Evolutionary conservation across 2,888 invertebrate species (phyloP).

Genomic region (Leptura quadrifasciata): DNA sequence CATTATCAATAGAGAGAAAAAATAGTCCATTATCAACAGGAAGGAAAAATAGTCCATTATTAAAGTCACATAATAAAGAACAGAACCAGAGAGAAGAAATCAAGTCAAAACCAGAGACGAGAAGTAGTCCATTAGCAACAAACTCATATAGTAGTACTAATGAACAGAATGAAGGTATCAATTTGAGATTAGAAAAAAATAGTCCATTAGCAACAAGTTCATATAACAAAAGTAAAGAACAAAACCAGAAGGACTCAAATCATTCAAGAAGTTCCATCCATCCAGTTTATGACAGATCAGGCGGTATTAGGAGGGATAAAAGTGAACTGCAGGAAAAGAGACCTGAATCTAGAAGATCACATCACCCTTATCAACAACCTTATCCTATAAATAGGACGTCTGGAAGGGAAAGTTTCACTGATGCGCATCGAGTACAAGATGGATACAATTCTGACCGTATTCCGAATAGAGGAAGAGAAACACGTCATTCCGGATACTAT

Average conservation of each 20-base stretch:
- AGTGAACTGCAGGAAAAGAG: neutral
- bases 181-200: too few species aligned
- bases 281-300: neutral
- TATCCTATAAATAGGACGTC: neutral
- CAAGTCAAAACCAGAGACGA: neutral
- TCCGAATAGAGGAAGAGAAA: constrained; percentile 1
- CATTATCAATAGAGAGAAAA: neutral
- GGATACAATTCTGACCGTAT: neutral
- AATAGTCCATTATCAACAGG: too few species aligned
- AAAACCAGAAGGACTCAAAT: neutral
- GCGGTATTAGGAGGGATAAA: neutral
- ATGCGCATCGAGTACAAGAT: neutral
- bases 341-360: neutral
- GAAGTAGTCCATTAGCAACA: constrained; percentile 5
- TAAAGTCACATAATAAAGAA: neutral
- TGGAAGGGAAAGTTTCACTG: neutral
- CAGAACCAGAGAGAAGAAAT: too few species aligned
- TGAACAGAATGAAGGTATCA: too few species aligned
- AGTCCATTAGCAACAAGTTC: neutral
- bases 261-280: constrained; percentile 11
- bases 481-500: neutral
- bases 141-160: neutral
- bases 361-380: neutral
- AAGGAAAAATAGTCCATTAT: neutral
- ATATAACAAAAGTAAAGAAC: constrained; percentile 1